Percentiles rank a stretch among this genome's conserved stretches.
phyloP scores from a whole-genome alignment of 2,888 invertebrate genomes.

The Hemithea aestivaria region DNA sequence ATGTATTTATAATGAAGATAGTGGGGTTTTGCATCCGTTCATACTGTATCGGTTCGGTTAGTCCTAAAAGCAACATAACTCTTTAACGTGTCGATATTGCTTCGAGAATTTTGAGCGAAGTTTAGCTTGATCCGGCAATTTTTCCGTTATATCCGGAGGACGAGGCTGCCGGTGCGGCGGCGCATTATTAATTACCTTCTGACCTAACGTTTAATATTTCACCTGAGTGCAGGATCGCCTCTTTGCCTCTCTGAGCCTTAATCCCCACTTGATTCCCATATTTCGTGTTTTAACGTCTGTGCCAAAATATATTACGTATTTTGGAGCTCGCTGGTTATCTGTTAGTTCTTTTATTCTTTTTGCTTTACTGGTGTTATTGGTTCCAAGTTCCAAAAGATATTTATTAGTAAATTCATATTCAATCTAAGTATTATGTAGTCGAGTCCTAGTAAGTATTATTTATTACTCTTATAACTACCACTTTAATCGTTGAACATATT shows the following conservation, averaged over 20 bases:
- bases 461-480: too few relatives aligned
- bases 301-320: slow-evolving; percentile 47
- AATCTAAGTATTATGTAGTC: too few relatives aligned
- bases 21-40: slow-evolving; percentile 32
- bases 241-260: slow-evolving; percentile 53
- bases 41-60: slow-evolving; percentile 31
- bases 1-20: slow-evolving; percentile 37
- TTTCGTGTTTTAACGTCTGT: slow-evolving; percentile 57
- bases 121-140: slow-evolving; percentile 64
- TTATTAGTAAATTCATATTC: too few relatives aligned
- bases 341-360: too few relatives aligned
- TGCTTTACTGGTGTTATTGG: too few relatives aligned
- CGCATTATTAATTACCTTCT: slow-evolving; percentile 73
- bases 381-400: too few relatives aligned
- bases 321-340: too few relatives aligned
- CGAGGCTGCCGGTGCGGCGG: slow-evolving; percentile 45
- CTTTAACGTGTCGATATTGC: slow-evolving; percentile 50
- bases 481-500: too few relatives aligned
- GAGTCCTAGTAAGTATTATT: too few relatives aligned
- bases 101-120: slow-evolving; percentile 53
- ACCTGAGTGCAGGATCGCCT: slow-evolving; percentile 61
- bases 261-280: slow-evolving; percentile 66
- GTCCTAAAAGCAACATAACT: slow-evolving; percentile 46
- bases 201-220: slow-evolving; percentile 70
- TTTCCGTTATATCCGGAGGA: slow-evolving; percentile 66